Percentiles rank a stretch among this genome's conserved stretches.
These are phyloP conservation scores for Lasioglossum pauxillum DNA, from an alignment of 2,888 invertebrate species.

Conservation along the genomic window DNA sequence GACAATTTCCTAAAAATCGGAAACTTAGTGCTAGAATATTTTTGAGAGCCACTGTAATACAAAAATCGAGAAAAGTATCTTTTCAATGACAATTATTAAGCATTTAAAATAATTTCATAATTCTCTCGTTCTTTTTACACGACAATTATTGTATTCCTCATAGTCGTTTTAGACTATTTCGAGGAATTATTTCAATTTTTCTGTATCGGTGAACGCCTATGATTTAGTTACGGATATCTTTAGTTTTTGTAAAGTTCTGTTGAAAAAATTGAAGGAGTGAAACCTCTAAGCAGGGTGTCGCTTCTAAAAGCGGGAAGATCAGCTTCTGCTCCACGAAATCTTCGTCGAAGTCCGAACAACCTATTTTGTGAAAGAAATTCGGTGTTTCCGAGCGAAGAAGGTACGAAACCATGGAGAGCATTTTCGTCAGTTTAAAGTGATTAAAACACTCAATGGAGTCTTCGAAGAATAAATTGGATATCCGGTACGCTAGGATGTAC, in stretches of 20 bases:
- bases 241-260: background rate
- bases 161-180: background rate
- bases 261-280: background rate
- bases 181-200: background rate
- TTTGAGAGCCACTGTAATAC: background rate
- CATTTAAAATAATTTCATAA: background rate
- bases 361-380: conserved; percentile 30
- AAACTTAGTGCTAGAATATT: background rate
- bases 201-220: background rate
- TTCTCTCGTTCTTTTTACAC: background rate
- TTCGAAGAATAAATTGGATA: conserved; percentile 36
- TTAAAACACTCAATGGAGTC: conserved; percentile 56
- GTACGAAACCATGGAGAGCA: conserved; percentile 51
- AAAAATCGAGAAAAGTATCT: background rate
- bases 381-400: conserved; percentile 47
- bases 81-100: background rate
- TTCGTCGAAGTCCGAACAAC: conserved; percentile 39
- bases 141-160: background rate
- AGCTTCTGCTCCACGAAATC: conserved; percentile 53
- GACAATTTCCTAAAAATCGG: background rate
- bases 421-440: conserved; percentile 47
- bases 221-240: background rate
- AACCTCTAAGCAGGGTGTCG: conserved; percentile 53
- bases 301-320: conserved; percentile 46
- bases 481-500: conserved; percentile 58